Conservation (phyloP, 2,888 invertebrate genomes). For the Sarcophaga rosellei region DNA sequence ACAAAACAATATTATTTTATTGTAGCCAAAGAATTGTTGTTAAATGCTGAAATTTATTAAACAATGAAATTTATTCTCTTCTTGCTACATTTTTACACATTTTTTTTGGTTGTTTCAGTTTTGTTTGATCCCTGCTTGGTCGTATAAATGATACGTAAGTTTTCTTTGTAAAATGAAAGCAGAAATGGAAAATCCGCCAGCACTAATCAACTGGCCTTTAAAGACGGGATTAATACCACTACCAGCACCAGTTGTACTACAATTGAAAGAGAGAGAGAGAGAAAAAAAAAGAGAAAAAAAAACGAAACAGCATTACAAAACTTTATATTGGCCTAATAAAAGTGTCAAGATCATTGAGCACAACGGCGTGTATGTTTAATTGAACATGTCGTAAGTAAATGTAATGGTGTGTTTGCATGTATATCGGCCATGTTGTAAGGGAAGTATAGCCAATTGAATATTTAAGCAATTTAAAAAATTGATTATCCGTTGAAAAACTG, state of each 20-base stretch:
- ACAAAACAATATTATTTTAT: conserved; percentile 64
- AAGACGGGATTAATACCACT: conserved; percentile 51
- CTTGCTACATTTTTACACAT: no score
- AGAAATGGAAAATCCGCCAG: conserved; percentile 42
- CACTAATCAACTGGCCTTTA: conserved; percentile 62
- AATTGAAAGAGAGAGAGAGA: neutral
- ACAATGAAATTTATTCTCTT: conserved; percentile 56
- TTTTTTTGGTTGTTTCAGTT: no score
- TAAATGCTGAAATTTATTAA: conserved; percentile 70
- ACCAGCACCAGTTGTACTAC: neutral
- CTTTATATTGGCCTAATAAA: conserved; percentile 67
- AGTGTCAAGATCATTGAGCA: conserved; percentile 67
- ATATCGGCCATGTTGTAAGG: neutral
- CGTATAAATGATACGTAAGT: conserved; percentile 40
- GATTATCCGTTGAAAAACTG: no score
- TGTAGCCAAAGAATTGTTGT: conserved; percentile 52
- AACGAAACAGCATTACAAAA: conserved; percentile 40
- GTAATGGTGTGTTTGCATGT: neutral
- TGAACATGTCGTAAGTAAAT: conserved; percentile 40
- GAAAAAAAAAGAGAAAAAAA: conserved; percentile 2
- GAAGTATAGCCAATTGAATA: conserved; percentile 23
- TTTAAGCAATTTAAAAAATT: no score
- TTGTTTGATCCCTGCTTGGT: neutral
- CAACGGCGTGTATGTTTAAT: conserved; percentile 37
- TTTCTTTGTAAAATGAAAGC: conserved; percentile 34